A percentile compares a stretch with the other conserved stretches of the same genome.
Evolutionary conservation across 1,140 invertebrate species (phyloP).

Genomic region (Eurytemora carolleeae): DNA sequence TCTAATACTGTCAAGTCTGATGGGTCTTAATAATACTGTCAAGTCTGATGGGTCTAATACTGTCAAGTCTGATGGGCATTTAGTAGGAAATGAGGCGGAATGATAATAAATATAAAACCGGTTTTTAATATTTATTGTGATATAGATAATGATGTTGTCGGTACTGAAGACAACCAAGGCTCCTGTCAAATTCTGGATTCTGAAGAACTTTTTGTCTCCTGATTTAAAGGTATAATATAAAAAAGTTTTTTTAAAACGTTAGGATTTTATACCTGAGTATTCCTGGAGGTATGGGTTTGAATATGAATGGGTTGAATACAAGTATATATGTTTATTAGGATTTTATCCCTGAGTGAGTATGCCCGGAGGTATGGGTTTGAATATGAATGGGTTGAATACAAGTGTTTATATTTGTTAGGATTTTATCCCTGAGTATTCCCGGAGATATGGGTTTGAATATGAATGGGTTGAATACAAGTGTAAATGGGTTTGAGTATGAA

Average conservation of each 20-base stretch:
- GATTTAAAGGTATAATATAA: conserved; percentile 68
- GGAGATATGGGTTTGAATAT: conserved; percentile 90
- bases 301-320: conserved; percentile 96
- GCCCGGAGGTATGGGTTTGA: conserved; percentile 87
- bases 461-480: conserved; percentile 98
- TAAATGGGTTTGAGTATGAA: conserved; percentile 91
- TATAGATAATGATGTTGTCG: conserved; percentile 89
- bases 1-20: no score
- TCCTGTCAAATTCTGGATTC: conserved; percentile 98
- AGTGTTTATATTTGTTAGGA: conserved; percentile 90
- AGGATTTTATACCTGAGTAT: conserved; percentile 89
- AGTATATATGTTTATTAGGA: no score
- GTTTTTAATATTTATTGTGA: no score
- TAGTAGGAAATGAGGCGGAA: no score
- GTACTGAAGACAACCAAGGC: conserved; percentile 88
- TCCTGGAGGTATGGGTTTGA: conserved; percentile 87
- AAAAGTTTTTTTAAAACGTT: no score
- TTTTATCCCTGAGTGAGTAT: conserved; percentile 88
- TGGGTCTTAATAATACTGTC: no score
- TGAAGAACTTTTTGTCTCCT: conserved; percentile 97
- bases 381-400: conserved; percentile 96
- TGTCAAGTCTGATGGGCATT: no score
- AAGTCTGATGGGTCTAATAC: no score
- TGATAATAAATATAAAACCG: no score
- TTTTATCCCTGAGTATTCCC: conserved; percentile 83